A percentile compares a stretch with the other conserved stretches of the same genome.
Conservation (phyloP, 2,888 invertebrate species). For the Chrysomela aeneicollis region DNA sequence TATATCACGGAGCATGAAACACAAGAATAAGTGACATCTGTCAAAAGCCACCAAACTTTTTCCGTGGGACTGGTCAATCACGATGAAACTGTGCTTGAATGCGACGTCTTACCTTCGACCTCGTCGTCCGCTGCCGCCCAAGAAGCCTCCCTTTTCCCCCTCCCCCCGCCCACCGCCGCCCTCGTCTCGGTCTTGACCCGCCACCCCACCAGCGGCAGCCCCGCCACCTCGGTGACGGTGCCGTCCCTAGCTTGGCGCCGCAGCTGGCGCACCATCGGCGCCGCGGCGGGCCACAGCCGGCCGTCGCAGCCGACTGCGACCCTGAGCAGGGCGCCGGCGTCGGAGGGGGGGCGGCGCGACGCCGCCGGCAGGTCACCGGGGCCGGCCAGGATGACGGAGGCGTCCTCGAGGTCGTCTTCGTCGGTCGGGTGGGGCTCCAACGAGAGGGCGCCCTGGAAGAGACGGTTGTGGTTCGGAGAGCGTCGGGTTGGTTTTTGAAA, state of each 20-base stretch:
- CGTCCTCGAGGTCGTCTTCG: constrained; percentile 60
- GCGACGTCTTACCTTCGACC: constrained; percentile 29
- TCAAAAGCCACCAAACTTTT: too few species aligned
- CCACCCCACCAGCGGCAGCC: constrained; percentile 78
- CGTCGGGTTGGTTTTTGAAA: background rate
- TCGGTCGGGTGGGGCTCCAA: constrained; percentile 62
- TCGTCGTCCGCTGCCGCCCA: constrained; percentile 32
- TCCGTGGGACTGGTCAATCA: too few species aligned
- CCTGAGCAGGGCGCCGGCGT: constrained; percentile 62
- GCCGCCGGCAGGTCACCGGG: constrained; percentile 63
- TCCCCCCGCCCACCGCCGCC: constrained; percentile 48
- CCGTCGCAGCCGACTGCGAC: constrained; percentile 80
- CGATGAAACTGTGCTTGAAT: background rate
- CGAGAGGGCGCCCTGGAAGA: constrained; percentile 64
- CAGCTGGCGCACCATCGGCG: constrained; percentile 71
- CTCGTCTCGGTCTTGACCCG: constrained; percentile 65
- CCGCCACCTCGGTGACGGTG: constrained; percentile 72
- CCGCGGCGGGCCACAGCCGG: constrained; percentile 72
- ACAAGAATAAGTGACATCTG: too few species aligned
- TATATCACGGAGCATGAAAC: too few species aligned
- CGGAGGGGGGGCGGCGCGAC: constrained; percentile 61
- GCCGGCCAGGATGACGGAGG: constrained; percentile 64
- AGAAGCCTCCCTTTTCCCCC: constrained; percentile 35
- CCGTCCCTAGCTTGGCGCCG: constrained; percentile 77
- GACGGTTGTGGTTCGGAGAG: background rate